These are phyloP conservation scores for Mus pahari DNA, from an alignment of 2,113 vertebrate genomes.

Conservation along the genomic window DNA sequence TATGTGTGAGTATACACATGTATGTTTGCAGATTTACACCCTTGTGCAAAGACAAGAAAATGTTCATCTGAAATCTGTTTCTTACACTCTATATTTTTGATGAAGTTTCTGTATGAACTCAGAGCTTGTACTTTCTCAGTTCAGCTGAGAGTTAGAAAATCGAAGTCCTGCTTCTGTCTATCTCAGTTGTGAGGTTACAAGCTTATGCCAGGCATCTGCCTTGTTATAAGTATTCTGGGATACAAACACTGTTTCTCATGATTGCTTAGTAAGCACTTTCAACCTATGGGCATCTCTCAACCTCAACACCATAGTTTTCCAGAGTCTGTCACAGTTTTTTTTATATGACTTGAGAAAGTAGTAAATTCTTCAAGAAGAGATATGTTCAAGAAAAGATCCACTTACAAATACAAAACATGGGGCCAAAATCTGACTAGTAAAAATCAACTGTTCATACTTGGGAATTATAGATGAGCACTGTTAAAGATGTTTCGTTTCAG, in stretches of 20 bases:
- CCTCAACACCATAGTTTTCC: neutral
- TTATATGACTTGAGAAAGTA: neutral
- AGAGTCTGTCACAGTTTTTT: neutral
- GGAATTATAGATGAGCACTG: neutral
- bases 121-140: neutral
- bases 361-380: neutral
- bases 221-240: neutral
- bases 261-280: neutral
- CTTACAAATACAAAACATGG: neutral
- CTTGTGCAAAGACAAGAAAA: neutral
- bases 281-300: too few relatives aligned
- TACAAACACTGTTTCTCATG: neutral
- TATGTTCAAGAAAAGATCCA: neutral
- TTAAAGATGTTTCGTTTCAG: neutral
- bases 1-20: neutral
- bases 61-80: neutral
- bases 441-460: neutral
- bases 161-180: neutral
- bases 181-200: neutral
- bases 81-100: neutral
- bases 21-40: neutral
- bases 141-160: neutral
- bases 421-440: too few relatives aligned
- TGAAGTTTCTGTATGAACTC: neutral
- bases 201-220: neutral